Percentiles rank a stretch among this genome's conserved stretches.
These are phyloP conservation scores for Diglossa cyanea DNA, from an alignment of 2,797 vertebrate genomes.

Conservation along the genomic window DNA sequence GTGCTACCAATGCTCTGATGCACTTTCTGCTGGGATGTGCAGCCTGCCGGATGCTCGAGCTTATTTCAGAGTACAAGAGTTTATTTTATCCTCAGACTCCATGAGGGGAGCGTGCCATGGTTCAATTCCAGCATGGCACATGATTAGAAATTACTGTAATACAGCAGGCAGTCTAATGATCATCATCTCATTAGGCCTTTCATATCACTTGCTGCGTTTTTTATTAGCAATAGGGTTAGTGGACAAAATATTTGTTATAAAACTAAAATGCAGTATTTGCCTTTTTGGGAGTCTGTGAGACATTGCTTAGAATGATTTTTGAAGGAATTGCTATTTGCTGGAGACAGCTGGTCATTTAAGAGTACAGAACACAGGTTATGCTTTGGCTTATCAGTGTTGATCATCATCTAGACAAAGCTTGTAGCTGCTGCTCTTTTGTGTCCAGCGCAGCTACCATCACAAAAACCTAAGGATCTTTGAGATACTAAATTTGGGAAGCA, in stretches of 20 bases:
- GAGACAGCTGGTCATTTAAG: background rate
- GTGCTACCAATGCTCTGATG: background rate
- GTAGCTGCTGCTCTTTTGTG: background rate
- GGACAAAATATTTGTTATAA: background rate
- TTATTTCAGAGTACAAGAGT: background rate
- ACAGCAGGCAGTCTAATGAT: background rate
- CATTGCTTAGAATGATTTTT: background rate
- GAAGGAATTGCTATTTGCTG: background rate
- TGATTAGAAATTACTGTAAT: background rate
- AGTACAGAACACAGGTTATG: background rate
- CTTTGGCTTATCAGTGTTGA: background rate
- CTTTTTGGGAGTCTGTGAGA: background rate
- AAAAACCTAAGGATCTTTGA: background rate
- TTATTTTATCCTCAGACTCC: background rate
- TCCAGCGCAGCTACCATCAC: background rate
- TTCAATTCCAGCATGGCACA: background rate
- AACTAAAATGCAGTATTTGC: background rate
- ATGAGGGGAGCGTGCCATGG: fast-evolving
- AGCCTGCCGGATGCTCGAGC: background rate
- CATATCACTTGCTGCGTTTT: background rate
- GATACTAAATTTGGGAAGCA: background rate
- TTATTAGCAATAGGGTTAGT: background rate
- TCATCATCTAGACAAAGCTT: background rate
- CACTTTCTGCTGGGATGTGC: background rate
- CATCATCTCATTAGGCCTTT: background rate